phyloP scores from a whole-genome alignment of 2,113 vertebrate genomes.

The Peromyscus maniculatus region DNA sequence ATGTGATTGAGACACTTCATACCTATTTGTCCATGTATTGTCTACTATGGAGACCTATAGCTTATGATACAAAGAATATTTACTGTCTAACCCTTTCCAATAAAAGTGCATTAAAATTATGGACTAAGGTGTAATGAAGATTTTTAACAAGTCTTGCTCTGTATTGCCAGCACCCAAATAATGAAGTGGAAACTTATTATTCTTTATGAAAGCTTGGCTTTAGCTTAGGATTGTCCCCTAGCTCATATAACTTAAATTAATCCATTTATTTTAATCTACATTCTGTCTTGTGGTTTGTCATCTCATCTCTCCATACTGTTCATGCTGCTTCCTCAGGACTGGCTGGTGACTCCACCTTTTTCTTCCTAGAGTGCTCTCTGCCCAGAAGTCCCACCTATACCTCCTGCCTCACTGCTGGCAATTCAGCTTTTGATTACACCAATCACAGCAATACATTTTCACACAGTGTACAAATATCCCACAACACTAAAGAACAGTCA shows the following conservation, averaged over 20 bases:
- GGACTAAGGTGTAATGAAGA: neutral
- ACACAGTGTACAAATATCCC: neutral
- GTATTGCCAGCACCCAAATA: neutral
- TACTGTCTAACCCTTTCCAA: neutral
- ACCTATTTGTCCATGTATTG: neutral
- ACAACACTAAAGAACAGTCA: neutral
- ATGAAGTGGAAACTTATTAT: neutral
- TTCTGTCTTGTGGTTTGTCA: neutral
- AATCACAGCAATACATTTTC: neutral
- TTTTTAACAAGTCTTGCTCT: neutral
- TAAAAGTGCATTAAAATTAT: slow-evolving; percentile 14
- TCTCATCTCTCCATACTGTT: neutral
- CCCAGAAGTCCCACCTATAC: neutral
- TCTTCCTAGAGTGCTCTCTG: no score
- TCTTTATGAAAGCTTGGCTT: neutral
- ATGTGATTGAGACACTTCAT: neutral
- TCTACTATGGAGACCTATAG: neutral
- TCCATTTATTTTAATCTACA: neutral
- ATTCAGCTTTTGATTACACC: neutral
- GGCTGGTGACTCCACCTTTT: neutral
- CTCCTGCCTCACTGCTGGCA: neutral
- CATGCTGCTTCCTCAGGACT: neutral
- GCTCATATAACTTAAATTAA: neutral
- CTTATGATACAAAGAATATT: neutral
- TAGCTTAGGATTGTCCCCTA: neutral